phyloP scores from a whole-genome alignment of 1,140 invertebrate genomes.

The Heliothis virescens region DNA sequence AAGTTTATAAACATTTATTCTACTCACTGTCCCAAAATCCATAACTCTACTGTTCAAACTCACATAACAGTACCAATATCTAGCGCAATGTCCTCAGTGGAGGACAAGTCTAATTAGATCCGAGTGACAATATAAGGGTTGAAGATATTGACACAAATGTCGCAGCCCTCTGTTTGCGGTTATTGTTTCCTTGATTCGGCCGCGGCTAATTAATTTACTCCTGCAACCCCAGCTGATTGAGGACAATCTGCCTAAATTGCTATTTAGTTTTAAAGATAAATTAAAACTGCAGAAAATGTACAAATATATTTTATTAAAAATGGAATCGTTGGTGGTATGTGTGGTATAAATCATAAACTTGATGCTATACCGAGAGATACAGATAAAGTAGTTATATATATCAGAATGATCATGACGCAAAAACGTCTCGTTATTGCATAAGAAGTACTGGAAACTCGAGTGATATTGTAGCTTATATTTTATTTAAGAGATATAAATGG shows the following conservation, averaged over 20 bases:
- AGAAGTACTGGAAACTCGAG: neutral
- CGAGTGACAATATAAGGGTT: slow-evolving; percentile 70
- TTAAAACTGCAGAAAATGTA: no score
- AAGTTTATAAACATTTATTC: no score
- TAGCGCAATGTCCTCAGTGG: slow-evolving; percentile 23
- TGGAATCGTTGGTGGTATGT: neutral
- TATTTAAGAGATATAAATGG: no score
- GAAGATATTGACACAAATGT: slow-evolving; percentile 69
- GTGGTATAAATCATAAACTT: neutral
- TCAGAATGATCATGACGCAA: slow-evolving; percentile 1
- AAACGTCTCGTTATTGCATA: neutral
- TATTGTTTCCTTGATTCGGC: slow-evolving; percentile 80
- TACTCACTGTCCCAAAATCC: neutral
- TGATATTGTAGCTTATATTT: no score
- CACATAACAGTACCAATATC: slow-evolving; percentile 31
- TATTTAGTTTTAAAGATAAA: no score
- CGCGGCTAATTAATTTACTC: slow-evolving; percentile 73
- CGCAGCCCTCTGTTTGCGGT: slow-evolving; percentile 73
- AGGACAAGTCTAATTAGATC: slow-evolving; percentile 64
- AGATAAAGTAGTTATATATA: neutral
- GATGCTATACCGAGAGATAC: neutral
- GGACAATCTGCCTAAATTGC: slow-evolving; percentile 13
- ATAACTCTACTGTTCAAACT: neutral
- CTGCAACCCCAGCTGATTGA: slow-evolving; percentile 57
- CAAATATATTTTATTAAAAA: neutral